Base-by-base conservation (phyloP, 1,140 invertebrate genomes). In the Hylyphantes graminicola region DNA sequence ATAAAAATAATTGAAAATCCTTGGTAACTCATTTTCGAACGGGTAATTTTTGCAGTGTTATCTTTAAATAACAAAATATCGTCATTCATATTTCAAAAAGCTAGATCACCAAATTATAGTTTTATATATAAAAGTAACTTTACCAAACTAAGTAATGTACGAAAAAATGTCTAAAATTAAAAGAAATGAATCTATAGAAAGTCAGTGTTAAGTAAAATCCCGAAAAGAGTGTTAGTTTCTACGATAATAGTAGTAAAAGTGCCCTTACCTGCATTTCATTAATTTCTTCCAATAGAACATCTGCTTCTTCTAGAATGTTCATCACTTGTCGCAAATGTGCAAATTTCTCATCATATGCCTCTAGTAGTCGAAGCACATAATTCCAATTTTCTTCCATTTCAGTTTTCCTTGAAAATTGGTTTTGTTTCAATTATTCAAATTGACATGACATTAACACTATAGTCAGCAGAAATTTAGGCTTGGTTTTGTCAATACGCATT, bases 271-370 rank as follows among this genome's bases (percentile, higher is more conserved):
- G 70, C 72, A 83, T 74, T 65, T 75, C 57, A 15, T 65, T 74
- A 50, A 83, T 83, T 67, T 83, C 80, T 65, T 67, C 80, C 8
- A 73, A 57, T 48, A 83, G 35, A 6, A 72, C 53, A 74, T 83
- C 80, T 21, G 67, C 75, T 74, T 83, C 80, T 75, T 83, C 80
- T 53, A 83, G 17, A 19, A 55, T 74, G 19, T 59, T 74, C 19
- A 83, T 83, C 0, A 83, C 72, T 83, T 83, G 57, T 57, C 59
- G 15, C n/a, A 83, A 83, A 50, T 83, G 70, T 53, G 70, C 50
- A 65, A 83, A 83, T 75, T 75, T 74, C 13, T 74, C 70, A 83
- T 83, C 80, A 48, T 35, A 83, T n/a, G 70, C 72, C 57, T 83
- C 72, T 13, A 83, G 50, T 12, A 83, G 51, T 12, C 68, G 70